Percentiles rank a stretch among this genome's conserved stretches.
Evolutionary conservation across 2,888 invertebrate genomes (phyloP).

Genomic region (Zygogramma bicolorata): DNA sequence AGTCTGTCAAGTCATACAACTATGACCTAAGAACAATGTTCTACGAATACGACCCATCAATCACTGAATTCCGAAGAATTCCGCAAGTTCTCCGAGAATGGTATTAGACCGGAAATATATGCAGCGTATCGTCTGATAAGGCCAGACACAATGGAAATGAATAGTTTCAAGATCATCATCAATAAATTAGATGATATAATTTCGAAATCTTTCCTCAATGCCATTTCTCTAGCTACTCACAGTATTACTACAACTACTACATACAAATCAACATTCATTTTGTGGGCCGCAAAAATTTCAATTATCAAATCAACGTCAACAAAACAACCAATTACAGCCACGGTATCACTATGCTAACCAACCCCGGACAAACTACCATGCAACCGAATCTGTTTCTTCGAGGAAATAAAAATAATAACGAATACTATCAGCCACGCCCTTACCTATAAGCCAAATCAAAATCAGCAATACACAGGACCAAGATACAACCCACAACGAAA

Average conservation of each 20-base stretch:
- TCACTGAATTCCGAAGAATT: conserved; percentile 1
- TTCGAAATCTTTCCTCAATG: not conserved
- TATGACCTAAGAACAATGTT: conserved; percentile 15
- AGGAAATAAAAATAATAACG: not conserved
- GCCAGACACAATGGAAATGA: not conserved
- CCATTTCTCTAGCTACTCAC: not conserved
- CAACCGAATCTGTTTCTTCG: not conserved
- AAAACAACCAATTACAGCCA: not conserved
- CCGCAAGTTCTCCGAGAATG: conserved; percentile 19
- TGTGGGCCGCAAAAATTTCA: not conserved
- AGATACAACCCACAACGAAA: not conserved
- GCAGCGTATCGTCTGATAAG: not conserved
- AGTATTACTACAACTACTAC: not conserved
- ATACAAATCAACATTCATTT: not conserved
- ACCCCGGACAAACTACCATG: not conserved
- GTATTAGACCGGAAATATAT: conserved; percentile 2
- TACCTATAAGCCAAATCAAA: not conserved
- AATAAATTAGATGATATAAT: no score
- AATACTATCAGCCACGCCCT: not conserved
- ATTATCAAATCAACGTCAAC: not conserved
- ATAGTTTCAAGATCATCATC: conserved; percentile 8
- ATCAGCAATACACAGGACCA: not conserved
- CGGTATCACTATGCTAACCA: not conserved
- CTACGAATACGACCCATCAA: conserved; percentile 11
- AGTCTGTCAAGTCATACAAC: conserved; percentile 2